Evolutionary conservation across 2,797 vertebrate genomes (phyloP).

Genomic region (Labroides dimidiatus): DNA sequence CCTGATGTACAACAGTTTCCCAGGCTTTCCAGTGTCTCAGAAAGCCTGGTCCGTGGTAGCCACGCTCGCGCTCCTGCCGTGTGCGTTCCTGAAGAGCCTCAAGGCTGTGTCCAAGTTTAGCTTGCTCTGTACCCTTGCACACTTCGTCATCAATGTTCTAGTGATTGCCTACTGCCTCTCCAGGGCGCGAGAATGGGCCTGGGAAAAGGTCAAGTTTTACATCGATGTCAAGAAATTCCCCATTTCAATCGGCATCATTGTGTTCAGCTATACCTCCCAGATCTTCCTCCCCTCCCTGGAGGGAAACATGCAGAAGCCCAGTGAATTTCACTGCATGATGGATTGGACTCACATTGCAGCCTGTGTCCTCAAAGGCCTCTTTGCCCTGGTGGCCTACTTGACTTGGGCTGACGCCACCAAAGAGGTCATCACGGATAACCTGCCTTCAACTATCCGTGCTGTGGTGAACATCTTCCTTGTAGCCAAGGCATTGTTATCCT

Average conservation of each 20-base stretch:
- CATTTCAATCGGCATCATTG: conserved; percentile 96
- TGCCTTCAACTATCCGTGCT: conserved; percentile 92
- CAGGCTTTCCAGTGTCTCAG: conserved; percentile 91
- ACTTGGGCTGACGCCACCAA: conserved; percentile 96
- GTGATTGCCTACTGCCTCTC: conserved; percentile 96
- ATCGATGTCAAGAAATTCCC: conserved; percentile 97
- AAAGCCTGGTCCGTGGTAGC: conserved; percentile 96
- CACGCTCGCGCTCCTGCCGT: conserved; percentile 90
- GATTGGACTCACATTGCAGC: conserved; percentile 96
- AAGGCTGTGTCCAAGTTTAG: conserved; percentile 97
- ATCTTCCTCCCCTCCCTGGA: conserved; percentile 96
- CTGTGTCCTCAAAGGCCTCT: conserved; percentile 94
- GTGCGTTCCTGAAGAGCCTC: conserved; percentile 94
- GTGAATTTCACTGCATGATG: conserved; percentile 97
- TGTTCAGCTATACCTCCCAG: conserved; percentile 98
- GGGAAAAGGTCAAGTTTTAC: conserved; percentile 97
- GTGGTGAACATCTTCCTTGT: conserved; percentile 95
- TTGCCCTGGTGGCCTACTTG: conserved; percentile 94
- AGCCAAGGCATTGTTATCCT: conserved; percentile 92
- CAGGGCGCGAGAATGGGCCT: conserved; percentile 93
- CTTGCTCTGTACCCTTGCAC: conserved; percentile 92
- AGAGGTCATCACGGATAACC: conserved; percentile 96
- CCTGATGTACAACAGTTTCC: conserved; percentile 97
- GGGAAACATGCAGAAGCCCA: conserved; percentile 94
- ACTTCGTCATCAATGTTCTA: conserved; percentile 94